Percentiles rank a stretch among this genome's conserved stretches.
Evolutionary conservation across 2,797 vertebrate genomes (phyloP).

Genomic region (Merluccius polli): DNA sequence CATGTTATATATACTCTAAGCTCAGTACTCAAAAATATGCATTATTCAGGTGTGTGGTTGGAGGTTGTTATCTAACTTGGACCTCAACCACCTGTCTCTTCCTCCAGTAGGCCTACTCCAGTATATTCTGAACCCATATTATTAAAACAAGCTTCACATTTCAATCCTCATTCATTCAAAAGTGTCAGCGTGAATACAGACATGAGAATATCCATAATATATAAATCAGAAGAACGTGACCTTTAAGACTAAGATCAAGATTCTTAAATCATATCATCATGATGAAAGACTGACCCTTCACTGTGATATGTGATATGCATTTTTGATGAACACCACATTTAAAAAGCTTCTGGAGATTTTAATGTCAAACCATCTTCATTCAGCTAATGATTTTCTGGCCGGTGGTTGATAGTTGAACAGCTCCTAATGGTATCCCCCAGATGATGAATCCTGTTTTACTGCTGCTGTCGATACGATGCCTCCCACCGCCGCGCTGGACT

Average conservation of each 20-base stretch:
- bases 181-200: not conserved
- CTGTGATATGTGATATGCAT: not conserved
- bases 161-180: not conserved
- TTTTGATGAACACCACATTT: not conserved
- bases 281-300: not conserved
- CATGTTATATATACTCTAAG: no score
- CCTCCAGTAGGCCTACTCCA: not conserved
- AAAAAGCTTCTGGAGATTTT: not conserved
- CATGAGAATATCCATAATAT: not conserved
- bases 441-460: not conserved
- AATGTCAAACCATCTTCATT: not conserved
- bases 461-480: not conserved
- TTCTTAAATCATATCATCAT: not conserved
- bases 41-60: not conserved
- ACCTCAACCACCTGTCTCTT: not conserved
- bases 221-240: not conserved
- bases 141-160: not conserved
- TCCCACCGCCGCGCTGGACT: not conserved
- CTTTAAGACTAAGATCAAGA: not conserved
- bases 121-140: not conserved
- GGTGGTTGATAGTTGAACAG: not conserved
- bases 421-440: no score
- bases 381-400: not conserved
- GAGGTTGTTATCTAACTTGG: not conserved
- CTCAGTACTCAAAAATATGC: no score